A percentile compares a stretch with the other conserved stretches of the same genome.
Conservation (phyloP, 2,113 vertebrate genomes). For the Oenanthe melanoleuca region DNA sequence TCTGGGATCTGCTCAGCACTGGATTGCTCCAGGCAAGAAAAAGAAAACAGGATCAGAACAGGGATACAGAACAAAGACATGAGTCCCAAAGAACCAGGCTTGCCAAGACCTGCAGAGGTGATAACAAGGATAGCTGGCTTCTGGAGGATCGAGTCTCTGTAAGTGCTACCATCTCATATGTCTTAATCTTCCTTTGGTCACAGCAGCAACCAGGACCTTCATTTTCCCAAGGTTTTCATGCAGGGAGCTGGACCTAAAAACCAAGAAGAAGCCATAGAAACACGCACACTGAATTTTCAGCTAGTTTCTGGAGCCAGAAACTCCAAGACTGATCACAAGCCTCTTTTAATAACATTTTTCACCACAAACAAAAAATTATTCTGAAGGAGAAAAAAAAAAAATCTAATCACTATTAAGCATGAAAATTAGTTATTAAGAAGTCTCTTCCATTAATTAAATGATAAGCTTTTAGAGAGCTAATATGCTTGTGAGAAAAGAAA, state of each 20-base stretch:
- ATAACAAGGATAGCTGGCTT: not conserved
- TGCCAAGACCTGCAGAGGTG: not conserved
- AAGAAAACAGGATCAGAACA: not conserved
- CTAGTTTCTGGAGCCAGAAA: not conserved
- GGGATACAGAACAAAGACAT: not conserved
- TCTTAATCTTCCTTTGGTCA: not conserved
- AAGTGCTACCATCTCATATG: not conserved
- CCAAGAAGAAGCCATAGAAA: not conserved
- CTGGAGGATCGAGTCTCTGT: rapidly evolving
- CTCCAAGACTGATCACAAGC: not conserved
- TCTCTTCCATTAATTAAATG: not conserved
- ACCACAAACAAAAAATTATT: not conserved
- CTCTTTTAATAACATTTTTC: not conserved
- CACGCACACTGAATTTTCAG: not conserved
- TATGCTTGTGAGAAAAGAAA: not conserved
- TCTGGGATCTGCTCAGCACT: not conserved
- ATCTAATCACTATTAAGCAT: not conserved
- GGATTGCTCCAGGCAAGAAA: not conserved
- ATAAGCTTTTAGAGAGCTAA: not conserved
- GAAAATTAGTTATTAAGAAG: not conserved
- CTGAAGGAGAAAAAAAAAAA: not conserved
- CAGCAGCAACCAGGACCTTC: not conserved
- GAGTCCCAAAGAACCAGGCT: not conserved
- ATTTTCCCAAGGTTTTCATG: not conserved
- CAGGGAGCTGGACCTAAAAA: not conserved